Evolutionary conservation across 2,113 vertebrate species (phyloP).

Genomic region (Cyanistes caeruleus): DNA sequence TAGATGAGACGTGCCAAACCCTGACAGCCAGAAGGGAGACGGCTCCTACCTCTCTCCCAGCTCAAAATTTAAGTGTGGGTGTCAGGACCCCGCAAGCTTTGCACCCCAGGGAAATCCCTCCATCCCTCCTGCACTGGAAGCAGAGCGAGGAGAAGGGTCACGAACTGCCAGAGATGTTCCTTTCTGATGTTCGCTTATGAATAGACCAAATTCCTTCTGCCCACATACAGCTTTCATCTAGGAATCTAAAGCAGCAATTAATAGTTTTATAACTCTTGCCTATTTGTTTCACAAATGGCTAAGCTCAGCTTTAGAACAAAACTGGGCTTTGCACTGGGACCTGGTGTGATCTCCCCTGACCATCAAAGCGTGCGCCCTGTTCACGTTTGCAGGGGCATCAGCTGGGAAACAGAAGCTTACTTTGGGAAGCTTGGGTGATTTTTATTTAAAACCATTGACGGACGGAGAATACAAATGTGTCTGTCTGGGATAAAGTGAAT

Average conservation of each 20-base stretch:
- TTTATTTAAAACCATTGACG: background rate
- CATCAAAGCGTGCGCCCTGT: rapidly evolving
- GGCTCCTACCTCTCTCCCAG: background rate
- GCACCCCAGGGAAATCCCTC: background rate
- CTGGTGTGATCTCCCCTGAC: background rate
- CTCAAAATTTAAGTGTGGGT: background rate
- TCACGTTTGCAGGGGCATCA: background rate
- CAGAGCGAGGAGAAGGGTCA: background rate
- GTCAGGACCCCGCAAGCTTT: background rate
- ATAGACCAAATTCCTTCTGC: conserved; percentile 18
- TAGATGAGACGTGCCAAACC: background rate
- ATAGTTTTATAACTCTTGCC: background rate
- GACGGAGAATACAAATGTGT: background rate
- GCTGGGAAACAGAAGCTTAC: background rate
- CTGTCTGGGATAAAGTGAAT: background rate
- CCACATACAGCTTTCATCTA: conserved; percentile 6
- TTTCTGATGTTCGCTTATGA: background rate
- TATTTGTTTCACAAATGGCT: background rate
- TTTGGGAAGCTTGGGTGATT: background rate
- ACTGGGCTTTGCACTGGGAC: background rate
- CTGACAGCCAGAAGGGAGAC: background rate
- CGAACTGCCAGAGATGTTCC: background rate
- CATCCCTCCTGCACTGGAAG: background rate
- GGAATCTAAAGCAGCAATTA: conserved; percentile 33
- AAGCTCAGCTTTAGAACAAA: background rate